These are phyloP conservation scores for Peribatodes rhomboidaria DNA, from an alignment of 2,888 invertebrate genomes.

Conservation along the genomic window DNA sequence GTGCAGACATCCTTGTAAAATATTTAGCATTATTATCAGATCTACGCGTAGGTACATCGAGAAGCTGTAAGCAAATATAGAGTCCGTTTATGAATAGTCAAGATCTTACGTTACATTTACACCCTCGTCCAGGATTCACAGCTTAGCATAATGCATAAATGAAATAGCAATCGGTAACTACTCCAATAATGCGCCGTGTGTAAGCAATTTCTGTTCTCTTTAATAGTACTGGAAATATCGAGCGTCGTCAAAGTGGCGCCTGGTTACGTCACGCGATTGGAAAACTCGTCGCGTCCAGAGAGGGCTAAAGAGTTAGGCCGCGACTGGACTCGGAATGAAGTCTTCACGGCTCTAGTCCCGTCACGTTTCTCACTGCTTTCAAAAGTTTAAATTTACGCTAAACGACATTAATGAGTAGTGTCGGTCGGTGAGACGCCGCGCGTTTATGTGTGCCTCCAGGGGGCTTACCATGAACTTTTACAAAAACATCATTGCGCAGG, in stretches of 20 bases:
- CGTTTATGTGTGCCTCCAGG: conserved; percentile 48
- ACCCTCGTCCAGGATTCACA: conserved; percentile 26
- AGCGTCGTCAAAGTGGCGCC: conserved; percentile 75
- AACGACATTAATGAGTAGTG: conserved; percentile 76
- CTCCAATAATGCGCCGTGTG: conserved; percentile 39
- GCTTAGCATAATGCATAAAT: conserved; percentile 33
- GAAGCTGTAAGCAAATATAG: conserved; percentile 20
- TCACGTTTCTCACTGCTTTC: conserved; percentile 75
- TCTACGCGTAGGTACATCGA: conserved; percentile 8
- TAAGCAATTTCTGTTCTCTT: conserved; percentile 54
- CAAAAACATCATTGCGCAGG: too few relatives aligned
- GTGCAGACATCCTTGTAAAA: conserved; percentile 28
- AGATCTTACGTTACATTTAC: conserved; percentile 27
- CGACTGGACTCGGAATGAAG: conserved; percentile 71
- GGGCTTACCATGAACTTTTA: too few relatives aligned
- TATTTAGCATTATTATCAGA: conserved; percentile 32
- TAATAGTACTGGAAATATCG: conserved; percentile 50
- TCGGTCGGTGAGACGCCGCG: conserved; percentile 62
- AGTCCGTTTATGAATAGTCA: conserved; percentile 28
- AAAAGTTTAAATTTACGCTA: conserved; percentile 78
- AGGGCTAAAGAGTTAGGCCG: conserved; percentile 68
- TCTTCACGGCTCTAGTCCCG: conserved; percentile 59
- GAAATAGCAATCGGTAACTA: conserved; percentile 32
- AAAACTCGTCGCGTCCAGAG: conserved; percentile 73
- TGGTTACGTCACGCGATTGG: conserved; percentile 79